A percentile compares a stretch with the other conserved stretches of the same genome.
These are phyloP conservation scores for Chloroceryle inda DNA, from an alignment of 2,797 vertebrate species.

Conservation along the genomic window DNA sequence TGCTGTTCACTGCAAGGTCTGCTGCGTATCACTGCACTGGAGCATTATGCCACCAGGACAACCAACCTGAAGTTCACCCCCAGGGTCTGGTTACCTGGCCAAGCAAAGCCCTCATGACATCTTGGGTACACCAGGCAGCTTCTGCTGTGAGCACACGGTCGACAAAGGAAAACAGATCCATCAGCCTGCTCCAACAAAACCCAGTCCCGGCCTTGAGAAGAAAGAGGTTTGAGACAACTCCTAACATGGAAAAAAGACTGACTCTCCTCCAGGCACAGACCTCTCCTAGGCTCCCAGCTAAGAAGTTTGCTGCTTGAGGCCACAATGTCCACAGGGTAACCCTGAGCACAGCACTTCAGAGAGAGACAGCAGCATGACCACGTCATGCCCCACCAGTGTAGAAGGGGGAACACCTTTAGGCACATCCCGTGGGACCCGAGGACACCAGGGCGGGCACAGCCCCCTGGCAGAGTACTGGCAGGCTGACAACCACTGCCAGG, in stretches of 20 bases:
- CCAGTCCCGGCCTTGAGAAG: not conserved
- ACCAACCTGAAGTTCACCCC: not conserved
- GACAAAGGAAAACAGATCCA: not conserved
- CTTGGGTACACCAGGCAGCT: not conserved
- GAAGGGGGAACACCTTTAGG: not conserved
- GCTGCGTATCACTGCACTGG: not conserved
- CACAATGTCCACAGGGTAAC: not conserved
- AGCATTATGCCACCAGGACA: not conserved
- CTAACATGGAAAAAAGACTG: not conserved
- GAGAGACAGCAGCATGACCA: not conserved
- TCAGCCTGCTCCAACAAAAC: not conserved
- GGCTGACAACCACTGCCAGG: not conserved
- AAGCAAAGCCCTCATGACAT: not conserved
- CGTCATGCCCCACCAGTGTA: rapidly evolving
- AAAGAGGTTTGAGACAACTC: not conserved
- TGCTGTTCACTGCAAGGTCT: rapidly evolving
- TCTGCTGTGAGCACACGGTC: not conserved
- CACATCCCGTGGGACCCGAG: not conserved
- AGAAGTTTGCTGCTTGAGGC: not conserved
- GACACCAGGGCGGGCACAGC: not conserved
- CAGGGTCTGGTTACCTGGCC: rapidly evolving
- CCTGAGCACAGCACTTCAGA: rapidly evolving
- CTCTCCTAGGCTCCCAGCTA: not conserved
- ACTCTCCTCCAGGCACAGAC: not conserved
- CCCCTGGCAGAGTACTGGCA: not conserved